These are phyloP conservation scores for Drosophila pectinifera DNA, from an alignment of 1,140 invertebrate species.

Conservation along the genomic window DNA sequence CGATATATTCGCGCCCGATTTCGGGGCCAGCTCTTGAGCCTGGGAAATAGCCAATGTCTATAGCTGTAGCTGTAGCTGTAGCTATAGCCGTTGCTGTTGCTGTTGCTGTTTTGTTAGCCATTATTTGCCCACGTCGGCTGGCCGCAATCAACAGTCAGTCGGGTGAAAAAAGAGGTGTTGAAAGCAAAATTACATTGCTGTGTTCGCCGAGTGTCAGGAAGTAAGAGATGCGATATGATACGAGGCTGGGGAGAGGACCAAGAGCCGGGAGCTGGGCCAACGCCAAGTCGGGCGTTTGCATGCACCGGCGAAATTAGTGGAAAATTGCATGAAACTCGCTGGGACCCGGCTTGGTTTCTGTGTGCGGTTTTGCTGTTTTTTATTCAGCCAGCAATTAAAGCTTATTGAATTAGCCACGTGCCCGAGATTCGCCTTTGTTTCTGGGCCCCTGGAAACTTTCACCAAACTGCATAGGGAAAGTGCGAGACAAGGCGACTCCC, in stretches of 20 bases:
- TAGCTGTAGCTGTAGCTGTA: not conserved
- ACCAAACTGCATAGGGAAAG: slow-evolving; percentile 50
- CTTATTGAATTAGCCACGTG: slow-evolving; percentile 81
- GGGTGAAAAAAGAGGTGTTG: slow-evolving; percentile 71
- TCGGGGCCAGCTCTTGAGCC: slow-evolving; percentile 65
- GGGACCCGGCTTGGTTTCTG: slow-evolving; percentile 59
- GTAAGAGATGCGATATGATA: slow-evolving; percentile 78
- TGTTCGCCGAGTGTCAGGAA: slow-evolving; percentile 64
- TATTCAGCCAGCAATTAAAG: slow-evolving; percentile 62
- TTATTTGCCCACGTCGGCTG: slow-evolving; percentile 44
- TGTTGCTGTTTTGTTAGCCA: slow-evolving; percentile 53
- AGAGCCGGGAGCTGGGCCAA: not conserved
- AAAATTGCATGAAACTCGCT: slow-evolving; percentile 67
- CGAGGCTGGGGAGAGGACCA: slow-evolving; percentile 5
- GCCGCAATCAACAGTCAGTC: slow-evolving; percentile 44
- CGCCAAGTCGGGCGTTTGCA: slow-evolving; percentile 57
- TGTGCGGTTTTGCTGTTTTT: slow-evolving; percentile 38
- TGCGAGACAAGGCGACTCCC: slow-evolving; percentile 48
- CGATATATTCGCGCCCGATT: slow-evolving; percentile 83
- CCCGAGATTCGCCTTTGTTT: slow-evolving; percentile 56
- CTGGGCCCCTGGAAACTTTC: slow-evolving; percentile 33
- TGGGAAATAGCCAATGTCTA: slow-evolving; percentile 66
- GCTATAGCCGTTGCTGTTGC: slow-evolving; percentile 34
- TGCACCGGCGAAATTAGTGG: slow-evolving; percentile 75
- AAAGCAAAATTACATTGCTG: slow-evolving; percentile 82